Conservation (phyloP, 2,888 invertebrate species). For the Eupithecia tripunctaria region DNA sequence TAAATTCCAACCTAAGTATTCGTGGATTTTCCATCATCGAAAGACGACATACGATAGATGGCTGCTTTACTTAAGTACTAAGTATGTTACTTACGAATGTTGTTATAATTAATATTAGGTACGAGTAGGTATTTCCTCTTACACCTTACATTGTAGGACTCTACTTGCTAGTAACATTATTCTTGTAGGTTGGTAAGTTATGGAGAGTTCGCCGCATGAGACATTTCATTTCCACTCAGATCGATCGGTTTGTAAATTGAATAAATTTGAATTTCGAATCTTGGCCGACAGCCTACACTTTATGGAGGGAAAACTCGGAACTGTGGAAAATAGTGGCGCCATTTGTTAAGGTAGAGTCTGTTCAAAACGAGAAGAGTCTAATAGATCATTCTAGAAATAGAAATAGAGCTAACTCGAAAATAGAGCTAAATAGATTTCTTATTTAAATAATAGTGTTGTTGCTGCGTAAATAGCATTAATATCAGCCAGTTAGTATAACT, state of each 20-base stretch:
- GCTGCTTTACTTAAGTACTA: no score
- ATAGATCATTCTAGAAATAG: no score
- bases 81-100: no score
- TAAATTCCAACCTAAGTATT: no score
- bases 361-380: no score
- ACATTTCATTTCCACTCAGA: constrained; percentile 76
- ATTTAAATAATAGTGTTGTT: no score
- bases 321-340: constrained; percentile 33
- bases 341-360: not conserved
- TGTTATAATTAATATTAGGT: no score
- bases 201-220: constrained; percentile 48
- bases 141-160: not conserved
- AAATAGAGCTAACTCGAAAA: no score
- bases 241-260: constrained; percentile 70
- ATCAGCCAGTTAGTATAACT: no score
- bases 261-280: constrained; percentile 79
- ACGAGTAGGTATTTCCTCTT: no score
- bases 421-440: not conserved
- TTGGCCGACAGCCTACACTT: constrained; percentile 42
- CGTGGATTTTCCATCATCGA: not conserved
- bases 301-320: constrained; percentile 42
- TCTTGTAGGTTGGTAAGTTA: not conserved
- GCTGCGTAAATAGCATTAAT: no score
- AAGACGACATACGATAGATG: not conserved
- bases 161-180: not conserved